Evolutionary conservation across 1,140 invertebrate species (phyloP).

Genomic region (Drosophila setifemur): DNA sequence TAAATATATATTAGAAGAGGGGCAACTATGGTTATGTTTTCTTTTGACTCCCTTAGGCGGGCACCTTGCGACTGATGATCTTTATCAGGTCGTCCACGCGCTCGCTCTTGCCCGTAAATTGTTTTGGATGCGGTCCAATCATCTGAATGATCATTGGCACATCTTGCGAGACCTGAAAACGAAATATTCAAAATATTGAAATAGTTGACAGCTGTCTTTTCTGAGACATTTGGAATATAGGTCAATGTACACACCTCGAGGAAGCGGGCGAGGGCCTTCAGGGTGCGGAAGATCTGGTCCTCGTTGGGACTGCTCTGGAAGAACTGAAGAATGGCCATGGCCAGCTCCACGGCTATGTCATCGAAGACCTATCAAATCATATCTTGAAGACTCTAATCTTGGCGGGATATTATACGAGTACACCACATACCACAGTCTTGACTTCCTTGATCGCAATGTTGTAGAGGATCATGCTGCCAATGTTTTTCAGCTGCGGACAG

Average conservation of each 20-base stretch:
- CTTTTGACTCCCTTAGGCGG: constrained; percentile 53
- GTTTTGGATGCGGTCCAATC: constrained; percentile 93
- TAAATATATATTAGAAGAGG: constrained; percentile 52
- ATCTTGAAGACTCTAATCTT: not conserved
- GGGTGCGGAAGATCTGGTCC: constrained; percentile 90
- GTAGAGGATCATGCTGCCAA: constrained; percentile 93
- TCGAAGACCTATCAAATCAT: constrained; percentile 90
- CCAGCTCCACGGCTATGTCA: constrained; percentile 94
- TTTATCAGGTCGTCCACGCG: constrained; percentile 92
- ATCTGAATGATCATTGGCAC: constrained; percentile 94
- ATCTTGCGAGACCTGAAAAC: constrained; percentile 85
- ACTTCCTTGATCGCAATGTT: constrained; percentile 97
- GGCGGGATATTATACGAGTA: too few relatives aligned
- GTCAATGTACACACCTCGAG: constrained; percentile 87
- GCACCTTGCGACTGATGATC: constrained; percentile 86
- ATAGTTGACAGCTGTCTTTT: constrained; percentile 58
- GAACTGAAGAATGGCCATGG: constrained; percentile 96
- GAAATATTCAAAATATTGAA: constrained; percentile 18
- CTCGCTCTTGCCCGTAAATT: constrained; percentile 91
- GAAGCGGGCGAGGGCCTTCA: constrained; percentile 91
- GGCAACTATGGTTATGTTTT: constrained; percentile 33
- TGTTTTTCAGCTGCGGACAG: constrained; percentile 87
- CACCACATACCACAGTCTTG: constrained; percentile 95
- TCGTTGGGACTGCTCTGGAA: constrained; percentile 91
- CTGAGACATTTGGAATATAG: constrained; percentile 19